These are phyloP conservation scores for Rhinoderma darwinii DNA, from an alignment of 2,113 vertebrate species.

Conservation along the genomic window DNA sequence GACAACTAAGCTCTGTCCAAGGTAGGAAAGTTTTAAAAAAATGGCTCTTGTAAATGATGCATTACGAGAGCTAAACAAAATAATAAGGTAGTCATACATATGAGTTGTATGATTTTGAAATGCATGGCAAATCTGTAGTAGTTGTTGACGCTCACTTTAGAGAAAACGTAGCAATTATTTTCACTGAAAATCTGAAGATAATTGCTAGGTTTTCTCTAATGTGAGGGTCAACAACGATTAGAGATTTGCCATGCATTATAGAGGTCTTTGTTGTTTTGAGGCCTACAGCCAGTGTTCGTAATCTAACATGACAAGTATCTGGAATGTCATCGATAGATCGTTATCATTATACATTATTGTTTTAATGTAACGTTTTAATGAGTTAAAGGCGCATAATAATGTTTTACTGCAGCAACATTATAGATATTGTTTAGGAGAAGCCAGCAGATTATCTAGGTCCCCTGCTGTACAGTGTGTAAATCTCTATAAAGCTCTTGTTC, in stretches of 20 bases:
- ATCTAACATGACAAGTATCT: not conserved
- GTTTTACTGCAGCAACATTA: not conserved
- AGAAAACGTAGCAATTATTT: no score
- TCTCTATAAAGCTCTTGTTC: not conserved
- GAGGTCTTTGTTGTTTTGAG: no score
- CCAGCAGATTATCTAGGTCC: not conserved
- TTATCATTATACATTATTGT: not conserved
- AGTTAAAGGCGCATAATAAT: not conserved
- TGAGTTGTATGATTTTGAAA: no score
- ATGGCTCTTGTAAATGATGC: not conserved
- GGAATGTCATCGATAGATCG: not conserved
- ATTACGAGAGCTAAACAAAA: not conserved
- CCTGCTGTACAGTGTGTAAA: not conserved
- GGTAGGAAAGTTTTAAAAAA: not conserved
- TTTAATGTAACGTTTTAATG: not conserved
- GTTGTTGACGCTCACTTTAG: no score
- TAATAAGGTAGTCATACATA: not conserved
- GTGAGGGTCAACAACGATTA: no score
- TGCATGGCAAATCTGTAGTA: no score
- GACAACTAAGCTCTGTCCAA: no score
- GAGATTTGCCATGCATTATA: no score
- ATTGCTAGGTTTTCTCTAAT: no score
- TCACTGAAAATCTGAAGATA: no score
- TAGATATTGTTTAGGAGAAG: not conserved
- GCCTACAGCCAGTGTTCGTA: no score